Conservation (phyloP, 1,140 invertebrate genomes). For the Reticulitermes speratus region DNA sequence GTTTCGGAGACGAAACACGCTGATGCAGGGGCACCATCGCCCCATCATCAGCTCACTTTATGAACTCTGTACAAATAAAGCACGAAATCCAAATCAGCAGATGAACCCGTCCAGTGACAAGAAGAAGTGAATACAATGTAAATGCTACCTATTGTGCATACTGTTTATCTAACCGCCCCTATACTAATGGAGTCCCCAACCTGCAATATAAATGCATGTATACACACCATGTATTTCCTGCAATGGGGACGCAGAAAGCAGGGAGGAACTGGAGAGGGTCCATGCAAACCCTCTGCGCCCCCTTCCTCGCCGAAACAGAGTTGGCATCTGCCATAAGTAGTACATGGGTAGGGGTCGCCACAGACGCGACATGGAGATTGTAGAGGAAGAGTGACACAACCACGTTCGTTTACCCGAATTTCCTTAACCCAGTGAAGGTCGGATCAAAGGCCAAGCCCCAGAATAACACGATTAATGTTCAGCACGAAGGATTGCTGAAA, state of each 20-base stretch:
- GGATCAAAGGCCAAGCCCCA: too few species aligned
- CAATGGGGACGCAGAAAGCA: not conserved
- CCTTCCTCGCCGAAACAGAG: not conserved
- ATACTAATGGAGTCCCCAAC: not conserved
- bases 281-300: not conserved
- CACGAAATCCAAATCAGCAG: not conserved
- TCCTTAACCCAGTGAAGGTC: too few species aligned
- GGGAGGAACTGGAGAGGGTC: not conserved
- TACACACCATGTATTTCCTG: not conserved
- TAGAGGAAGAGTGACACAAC: not conserved
- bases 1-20: too few species aligned
- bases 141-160: not conserved
- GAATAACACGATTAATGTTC: too few species aligned
- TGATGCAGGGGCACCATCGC: too few species aligned
- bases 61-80: not conserved
- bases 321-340: not conserved
- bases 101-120: not conserved
- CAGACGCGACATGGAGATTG: not conserved
- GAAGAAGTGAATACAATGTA: not conserved
- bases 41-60: too few species aligned
- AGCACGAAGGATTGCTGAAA: too few species aligned
- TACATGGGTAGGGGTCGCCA: not conserved
- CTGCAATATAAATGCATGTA: not conserved
- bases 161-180: not conserved
- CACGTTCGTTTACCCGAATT: not conserved